Evolutionary conservation across 2,797 vertebrate genomes (phyloP), one percentile per base, ranked within the genome.

Genomic region (Zalophus californianus): DNA sequence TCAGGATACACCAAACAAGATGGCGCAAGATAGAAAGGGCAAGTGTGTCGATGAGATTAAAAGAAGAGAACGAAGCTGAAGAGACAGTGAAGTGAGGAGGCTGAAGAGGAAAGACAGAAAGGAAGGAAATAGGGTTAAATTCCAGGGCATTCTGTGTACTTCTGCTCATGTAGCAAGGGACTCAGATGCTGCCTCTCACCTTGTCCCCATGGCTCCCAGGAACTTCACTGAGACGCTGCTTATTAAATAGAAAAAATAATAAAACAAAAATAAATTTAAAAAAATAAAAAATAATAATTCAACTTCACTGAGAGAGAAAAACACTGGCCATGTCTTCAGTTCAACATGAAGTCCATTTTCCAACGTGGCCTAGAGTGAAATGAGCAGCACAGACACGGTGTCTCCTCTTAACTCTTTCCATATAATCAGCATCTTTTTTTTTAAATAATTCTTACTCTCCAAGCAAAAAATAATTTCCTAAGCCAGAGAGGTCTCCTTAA

Each of bases 381-480:
- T 44, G 60, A 2, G 23, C 52, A 16, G 32, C 32, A 18, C 80
- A 48, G 64, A 60, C 0, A 0, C 41, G 60, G 11, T 48, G 10
- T 32, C 52, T 80, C 86, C 72, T 62, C 29, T 50, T 18, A 91
- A 15, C 2, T 78, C 29, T 85, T 41, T 29, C 52, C 58, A 32
- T 48, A 23, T 72, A 58, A 8, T 85, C 87, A 70, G 35, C 32
- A 50, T 35, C 25, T 82, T 23, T 27, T 32, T 41, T 62, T 73
- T 32, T n/a, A 8, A 18, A 18, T 4, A 70, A 82, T 72, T 89
- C 35, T 82, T 70, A 58, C 12, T 54, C 48, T 92, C 75, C 73
- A 84, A 50, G 41, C 79, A 62, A 83, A 72, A 52, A 68, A 35
- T 35, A 72, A 90, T 41, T 86, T 94, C n/a, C 29, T 75, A 80